Evolutionary conservation across 2,113 vertebrate species (phyloP).

Genomic region (Tragelaphus scriptus): DNA sequence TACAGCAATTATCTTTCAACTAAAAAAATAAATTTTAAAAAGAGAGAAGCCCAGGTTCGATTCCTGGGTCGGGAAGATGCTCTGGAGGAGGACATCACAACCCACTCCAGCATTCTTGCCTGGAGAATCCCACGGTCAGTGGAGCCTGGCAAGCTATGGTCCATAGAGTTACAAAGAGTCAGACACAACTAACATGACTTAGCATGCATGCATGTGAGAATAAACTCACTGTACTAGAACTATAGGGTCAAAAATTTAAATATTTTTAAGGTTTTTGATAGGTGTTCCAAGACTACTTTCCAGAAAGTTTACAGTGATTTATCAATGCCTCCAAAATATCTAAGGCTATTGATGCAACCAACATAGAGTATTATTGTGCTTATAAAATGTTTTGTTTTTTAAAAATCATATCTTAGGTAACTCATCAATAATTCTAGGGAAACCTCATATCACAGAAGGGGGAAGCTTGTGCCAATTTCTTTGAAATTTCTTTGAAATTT

Average conservation of each 20-base stretch:
- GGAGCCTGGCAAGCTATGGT: not conserved
- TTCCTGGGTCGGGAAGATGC: not conserved
- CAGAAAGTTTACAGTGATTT: not conserved
- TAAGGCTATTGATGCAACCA: not conserved
- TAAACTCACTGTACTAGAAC: not conserved
- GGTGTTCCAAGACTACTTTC: not conserved
- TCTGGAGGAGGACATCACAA: not conserved
- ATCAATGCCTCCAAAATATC: not conserved
- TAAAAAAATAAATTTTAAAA: not conserved
- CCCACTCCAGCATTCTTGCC: not conserved
- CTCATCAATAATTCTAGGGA: not conserved
- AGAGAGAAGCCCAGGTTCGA: not conserved
- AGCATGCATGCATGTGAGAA: not conserved
- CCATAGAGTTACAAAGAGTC: not conserved
- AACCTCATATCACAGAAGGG: not conserved
- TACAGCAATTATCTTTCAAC: not conserved
- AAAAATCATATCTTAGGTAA: not conserved
- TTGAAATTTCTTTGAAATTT: not conserved
- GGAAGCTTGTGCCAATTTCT: not conserved
- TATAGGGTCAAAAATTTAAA: not conserved
- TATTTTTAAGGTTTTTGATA: not conserved
- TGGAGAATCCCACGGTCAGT: not conserved
- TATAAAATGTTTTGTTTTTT: not conserved
- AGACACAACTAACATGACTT: not conserved
- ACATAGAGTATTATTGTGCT: not conserved